Evolutionary conservation across 2,113 vertebrate species (phyloP).

Genomic region (Aptenodytes forsteri): DNA sequence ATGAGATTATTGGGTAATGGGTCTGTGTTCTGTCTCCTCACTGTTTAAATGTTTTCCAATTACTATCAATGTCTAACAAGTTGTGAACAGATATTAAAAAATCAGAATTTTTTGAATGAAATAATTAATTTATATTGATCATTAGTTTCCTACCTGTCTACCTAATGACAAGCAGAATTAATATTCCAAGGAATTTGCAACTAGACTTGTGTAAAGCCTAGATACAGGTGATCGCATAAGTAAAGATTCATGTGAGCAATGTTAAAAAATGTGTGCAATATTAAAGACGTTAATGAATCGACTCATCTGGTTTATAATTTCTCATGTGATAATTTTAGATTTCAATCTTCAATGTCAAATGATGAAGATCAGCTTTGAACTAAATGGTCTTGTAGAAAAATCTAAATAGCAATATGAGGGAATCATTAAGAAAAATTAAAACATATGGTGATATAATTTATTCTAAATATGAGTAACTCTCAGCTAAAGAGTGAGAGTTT

Average conservation of each 20-base stretch:
- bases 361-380: neutral
- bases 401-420: neutral
- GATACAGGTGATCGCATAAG: neutral
- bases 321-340: neutral
- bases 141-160: neutral
- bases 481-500: neutral
- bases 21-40: neutral
- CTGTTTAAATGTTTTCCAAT: neutral
- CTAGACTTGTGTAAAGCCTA: neutral
- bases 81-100: neutral
- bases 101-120: neutral
- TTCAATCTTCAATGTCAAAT: neutral
- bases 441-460: neutral
- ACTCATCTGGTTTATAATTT: neutral
- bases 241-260: neutral
- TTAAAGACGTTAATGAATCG: neutral
- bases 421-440: conserved; percentile 21
- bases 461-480: neutral
- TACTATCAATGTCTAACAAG: neutral
- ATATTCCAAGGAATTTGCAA: neutral
- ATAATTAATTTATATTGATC: neutral
- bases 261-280: neutral
- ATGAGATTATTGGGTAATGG: neutral
- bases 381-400: neutral
- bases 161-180: neutral